Conservation (phyloP, 2,888 invertebrate species). For the Allacma fusca region DNA sequence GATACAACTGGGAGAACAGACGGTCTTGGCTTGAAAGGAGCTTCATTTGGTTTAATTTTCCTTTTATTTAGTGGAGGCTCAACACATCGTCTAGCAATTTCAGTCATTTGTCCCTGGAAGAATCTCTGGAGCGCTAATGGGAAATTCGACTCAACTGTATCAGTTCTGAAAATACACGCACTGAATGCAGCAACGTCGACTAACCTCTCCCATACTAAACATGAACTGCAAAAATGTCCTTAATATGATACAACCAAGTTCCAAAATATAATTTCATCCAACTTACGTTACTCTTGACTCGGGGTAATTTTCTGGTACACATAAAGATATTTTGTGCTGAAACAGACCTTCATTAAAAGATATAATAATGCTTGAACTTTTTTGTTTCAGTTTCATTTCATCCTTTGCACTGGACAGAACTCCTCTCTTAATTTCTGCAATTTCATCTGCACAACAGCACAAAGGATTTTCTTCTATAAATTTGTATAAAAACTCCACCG, state of each 20-base stretch:
- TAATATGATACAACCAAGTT: too few species aligned
- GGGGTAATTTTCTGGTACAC: conserved; percentile 75
- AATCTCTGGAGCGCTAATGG: conserved; percentile 71
- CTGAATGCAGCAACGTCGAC: not conserved
- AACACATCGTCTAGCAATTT: conserved; percentile 74
- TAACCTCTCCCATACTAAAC: not conserved
- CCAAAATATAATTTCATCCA: not conserved
- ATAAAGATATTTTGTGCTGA: conserved; percentile 69
- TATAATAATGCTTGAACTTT: conserved; percentile 70
- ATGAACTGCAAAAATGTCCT: not conserved
- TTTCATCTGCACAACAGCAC: conserved; percentile 77
- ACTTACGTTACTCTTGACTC: conserved; percentile 67
- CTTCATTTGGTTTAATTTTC: conserved; percentile 65
- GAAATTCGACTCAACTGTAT: conserved; percentile 72
- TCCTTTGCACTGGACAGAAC: conserved; percentile 63
- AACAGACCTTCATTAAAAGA: conserved; percentile 71
- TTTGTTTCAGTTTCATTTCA: conserved; percentile 74
- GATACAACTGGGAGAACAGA: conserved; percentile 71
- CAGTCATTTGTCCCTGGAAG: conserved; percentile 73
- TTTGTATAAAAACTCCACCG: conserved; percentile 71
- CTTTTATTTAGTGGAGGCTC: conserved; percentile 72
- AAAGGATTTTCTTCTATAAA: conserved; percentile 76
- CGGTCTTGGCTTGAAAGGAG: conserved; percentile 71
- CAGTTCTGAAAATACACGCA: conserved; percentile 65
- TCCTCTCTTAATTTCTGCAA: conserved; percentile 68